These are phyloP conservation scores for Sweltsa coloradensis DNA, from an alignment of 1,140 invertebrate species.

Conservation along the genomic window DNA sequence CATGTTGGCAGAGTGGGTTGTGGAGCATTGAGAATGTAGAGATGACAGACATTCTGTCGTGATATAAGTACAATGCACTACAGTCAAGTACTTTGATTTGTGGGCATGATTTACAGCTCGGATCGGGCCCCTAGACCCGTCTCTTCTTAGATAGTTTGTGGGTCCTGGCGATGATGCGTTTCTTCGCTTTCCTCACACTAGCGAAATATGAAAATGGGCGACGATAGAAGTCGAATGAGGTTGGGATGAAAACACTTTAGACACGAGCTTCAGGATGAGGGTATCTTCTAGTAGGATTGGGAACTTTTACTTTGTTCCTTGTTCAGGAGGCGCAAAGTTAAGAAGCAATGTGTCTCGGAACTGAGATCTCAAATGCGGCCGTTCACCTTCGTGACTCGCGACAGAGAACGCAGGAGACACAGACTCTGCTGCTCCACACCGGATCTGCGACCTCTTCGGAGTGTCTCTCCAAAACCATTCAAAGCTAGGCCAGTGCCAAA, in stretches of 20 bases:
- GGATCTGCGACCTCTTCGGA: slow-evolving; percentile 26
- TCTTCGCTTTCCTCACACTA: too few species aligned
- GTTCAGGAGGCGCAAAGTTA: slow-evolving; percentile 36
- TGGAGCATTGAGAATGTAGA: too few species aligned
- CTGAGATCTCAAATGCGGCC: slow-evolving; percentile 42
- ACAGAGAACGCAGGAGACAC: slow-evolving; percentile 32
- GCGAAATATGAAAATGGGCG: too few species aligned
- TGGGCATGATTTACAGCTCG: too few species aligned
- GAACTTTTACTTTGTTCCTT: slow-evolving; percentile 12
- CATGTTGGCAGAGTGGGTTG: too few species aligned
- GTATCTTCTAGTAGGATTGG: neutral
- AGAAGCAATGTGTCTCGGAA: slow-evolving; percentile 40
- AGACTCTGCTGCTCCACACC: slow-evolving; percentile 39
- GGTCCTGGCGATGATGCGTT: too few species aligned
- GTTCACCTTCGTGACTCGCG: slow-evolving; percentile 44
- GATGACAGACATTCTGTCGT: too few species aligned
- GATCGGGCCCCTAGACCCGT: too few species aligned
- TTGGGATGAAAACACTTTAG: neutral
- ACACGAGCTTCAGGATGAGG: neutral
- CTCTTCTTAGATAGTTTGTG: too few species aligned
- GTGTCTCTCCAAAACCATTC: slow-evolving; percentile 29
- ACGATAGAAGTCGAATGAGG: too few species aligned
- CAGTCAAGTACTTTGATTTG: too few species aligned
- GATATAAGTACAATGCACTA: too few species aligned
- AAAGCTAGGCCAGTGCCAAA: slow-evolving; percentile 52